Base-by-base conservation (phyloP, 2,113 vertebrate species). In the Anseranas semipalmata region DNA sequence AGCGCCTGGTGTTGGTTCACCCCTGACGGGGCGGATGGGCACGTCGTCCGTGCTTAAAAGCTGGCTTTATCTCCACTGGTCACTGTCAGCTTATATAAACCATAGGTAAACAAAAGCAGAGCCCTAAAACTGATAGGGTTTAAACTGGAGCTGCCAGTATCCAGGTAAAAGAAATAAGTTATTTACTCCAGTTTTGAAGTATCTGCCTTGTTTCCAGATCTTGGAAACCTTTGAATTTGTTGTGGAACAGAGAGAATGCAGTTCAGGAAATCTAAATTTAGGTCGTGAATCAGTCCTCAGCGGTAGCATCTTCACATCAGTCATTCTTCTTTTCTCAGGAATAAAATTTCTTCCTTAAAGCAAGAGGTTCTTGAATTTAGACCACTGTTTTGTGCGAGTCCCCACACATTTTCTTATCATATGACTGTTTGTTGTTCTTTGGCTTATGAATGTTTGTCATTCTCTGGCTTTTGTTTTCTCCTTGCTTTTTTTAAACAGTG, bases 21-120 rank as follows among this genome's bases (percentile, higher is more conserved):
- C 4, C 43, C 53, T 9, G 1, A 2, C 0, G 15, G 12, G 0
- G 12, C 2, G 0, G 15, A 27, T 13, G 2, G 53, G 15, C 39
- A n/a, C 37, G 2, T 6, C 56, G 22, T 10, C 66, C 81, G 0
- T 2, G 28, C 22, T 15, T 20, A 8, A 58, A 17, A 39, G 22
- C 18, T 3, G 2, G 9, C 28, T n/a, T 46, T 7, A 0, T 16
- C 46, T 16, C 11, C 35, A 1, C 22, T 16, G 73, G 21, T 7
- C 21, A 7, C 35, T 3, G 15, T 11, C 24, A 4, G 45, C 19
- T 21, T 20, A 1, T 9, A 9, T 7, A 43, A 71, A 37, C 32
- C 6, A 27, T 10, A 4, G 35, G 21, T 5, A 48, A 65, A 50
- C 39, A 25, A 9, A 37, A 24, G 3, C 35, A 4, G 59, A 52